These are phyloP conservation scores for Alethe diademata DNA, from an alignment of 2,113 vertebrate genomes.

Conservation along the genomic window DNA sequence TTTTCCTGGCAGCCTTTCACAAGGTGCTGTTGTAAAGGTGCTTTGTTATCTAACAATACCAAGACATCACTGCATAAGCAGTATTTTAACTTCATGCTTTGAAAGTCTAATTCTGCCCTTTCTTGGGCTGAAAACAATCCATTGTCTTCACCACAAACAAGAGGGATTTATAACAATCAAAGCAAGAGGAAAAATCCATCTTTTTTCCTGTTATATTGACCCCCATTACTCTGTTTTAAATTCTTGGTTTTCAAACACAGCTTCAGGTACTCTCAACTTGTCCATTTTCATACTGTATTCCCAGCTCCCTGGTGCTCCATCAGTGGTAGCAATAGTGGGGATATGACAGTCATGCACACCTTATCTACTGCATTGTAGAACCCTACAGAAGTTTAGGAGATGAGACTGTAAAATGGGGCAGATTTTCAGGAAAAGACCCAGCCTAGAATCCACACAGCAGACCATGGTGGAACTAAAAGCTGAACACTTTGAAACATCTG, in stretches of 20 bases:
- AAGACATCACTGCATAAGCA: not conserved
- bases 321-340: not conserved
- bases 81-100: not conserved
- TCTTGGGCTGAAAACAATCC: not conserved
- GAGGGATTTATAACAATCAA: not conserved
- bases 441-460: not conserved
- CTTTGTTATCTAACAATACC: not conserved
- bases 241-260: not conserved
- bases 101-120: slow-evolving; percentile 5
- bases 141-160: not conserved
- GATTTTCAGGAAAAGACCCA: not conserved
- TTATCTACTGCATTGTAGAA: not conserved
- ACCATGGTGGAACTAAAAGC: not conserved
- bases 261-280: not conserved
- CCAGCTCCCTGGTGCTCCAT: not conserved
- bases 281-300: not conserved
- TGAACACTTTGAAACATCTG: not conserved
- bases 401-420: not conserved
- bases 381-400: not conserved
- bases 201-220: not conserved
- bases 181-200: not conserved
- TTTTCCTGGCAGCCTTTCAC: not conserved
- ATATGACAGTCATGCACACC: not conserved
- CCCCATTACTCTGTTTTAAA: not conserved
- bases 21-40: not conserved